Base-by-base conservation (phyloP, 2,113 vertebrate genomes). In the Nansenia antarctica region DNA sequence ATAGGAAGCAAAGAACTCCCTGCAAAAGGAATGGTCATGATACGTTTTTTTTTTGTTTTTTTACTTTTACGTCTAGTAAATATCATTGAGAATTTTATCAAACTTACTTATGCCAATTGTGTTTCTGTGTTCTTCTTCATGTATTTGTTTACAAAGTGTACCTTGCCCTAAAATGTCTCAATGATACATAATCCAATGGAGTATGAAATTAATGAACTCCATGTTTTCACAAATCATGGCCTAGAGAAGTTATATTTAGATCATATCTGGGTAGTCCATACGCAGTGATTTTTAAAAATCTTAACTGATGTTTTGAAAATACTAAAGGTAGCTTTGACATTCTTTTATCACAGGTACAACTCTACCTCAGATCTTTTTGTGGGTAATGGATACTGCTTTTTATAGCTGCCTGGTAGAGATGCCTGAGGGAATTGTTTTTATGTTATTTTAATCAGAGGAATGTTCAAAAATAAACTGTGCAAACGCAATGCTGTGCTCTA, bases 291-390 rank as follows among this genome's bases (percentile, higher is more conserved):
- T 81, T 32, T 60, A 18, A 47, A 22, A 22, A n/a, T 53, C 5
- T 70, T 39, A 24, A 64, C 55, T 57, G 57, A 11, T 53, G 73
- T 84, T 85, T 72, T 29, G 70, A 75, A 26, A 76, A 12, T 26
- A 62, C 70, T 73, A 62, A 64, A 78, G 37, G 65, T 77, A 77
- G 71, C 74, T 89, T 76, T 72, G 80, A 82, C 79, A 70, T 80
- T 83, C 65, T 79, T n/a, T 34, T 77, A 82, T 78, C 82, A 70
- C 64, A 81, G 81, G 85, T 80, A 83, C 87, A 86, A 74, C 77
- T 74, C 92, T 92, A 92, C 92, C 90, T 92, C 90, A 87, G 80
- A 88, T 70, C 59, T 78, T 80, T n/a, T 60, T 66, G 65, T 67
- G 72, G 82, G 69, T 74, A 8, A 69, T 45, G 45, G 61, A 55